These are phyloP conservation scores for Melanotaenia maccullochi DNA, from an alignment of 2,797 vertebrate species.

Conservation along the genomic window DNA sequence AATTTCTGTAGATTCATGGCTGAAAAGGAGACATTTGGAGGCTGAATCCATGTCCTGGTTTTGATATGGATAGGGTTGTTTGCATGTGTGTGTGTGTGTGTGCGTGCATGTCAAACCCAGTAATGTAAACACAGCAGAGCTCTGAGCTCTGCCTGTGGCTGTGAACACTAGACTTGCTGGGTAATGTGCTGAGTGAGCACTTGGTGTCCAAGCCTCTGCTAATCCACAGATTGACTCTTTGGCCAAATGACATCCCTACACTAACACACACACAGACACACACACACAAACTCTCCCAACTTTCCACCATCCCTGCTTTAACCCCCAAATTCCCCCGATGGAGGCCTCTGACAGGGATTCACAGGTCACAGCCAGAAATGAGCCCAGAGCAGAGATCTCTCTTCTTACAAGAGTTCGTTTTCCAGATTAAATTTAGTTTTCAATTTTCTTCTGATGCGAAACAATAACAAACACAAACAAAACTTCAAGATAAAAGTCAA, in stretches of 20 bases:
- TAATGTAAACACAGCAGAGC: slow-evolving; percentile 70
- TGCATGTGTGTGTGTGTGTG: slow-evolving; percentile 37
- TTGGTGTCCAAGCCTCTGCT: slow-evolving; percentile 72
- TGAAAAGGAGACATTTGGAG: slow-evolving; percentile 19
- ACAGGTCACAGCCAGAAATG: slow-evolving; percentile 46
- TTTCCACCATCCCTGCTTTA: slow-evolving; percentile 27
- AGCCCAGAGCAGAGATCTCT: slow-evolving; percentile 16
- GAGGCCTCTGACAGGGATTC: slow-evolving; percentile 51
- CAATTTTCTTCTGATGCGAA: neutral
- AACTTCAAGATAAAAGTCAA: neutral
- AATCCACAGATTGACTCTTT: slow-evolving; percentile 79
- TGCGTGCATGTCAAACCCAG: slow-evolving; percentile 32
- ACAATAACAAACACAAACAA: neutral
- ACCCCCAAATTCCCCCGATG: slow-evolving; percentile 36
- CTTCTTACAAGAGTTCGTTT: slow-evolving; percentile 27
- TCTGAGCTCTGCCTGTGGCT: slow-evolving; percentile 69
- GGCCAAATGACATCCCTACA: slow-evolving; percentile 50
- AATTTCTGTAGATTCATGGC: slow-evolving; percentile 2
- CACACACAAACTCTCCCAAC: slow-evolving; percentile 2
- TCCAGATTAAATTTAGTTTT: neutral
- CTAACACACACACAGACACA: neutral
- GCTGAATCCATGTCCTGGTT: slow-evolving; percentile 15
- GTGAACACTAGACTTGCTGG: slow-evolving; percentile 73
- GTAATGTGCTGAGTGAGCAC: slow-evolving; percentile 81
- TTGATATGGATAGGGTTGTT: slow-evolving; percentile 18